phyloP scores from a whole-genome alignment of 2,113 vertebrate genomes.

The Lethenteron camtschaticum region DNA sequence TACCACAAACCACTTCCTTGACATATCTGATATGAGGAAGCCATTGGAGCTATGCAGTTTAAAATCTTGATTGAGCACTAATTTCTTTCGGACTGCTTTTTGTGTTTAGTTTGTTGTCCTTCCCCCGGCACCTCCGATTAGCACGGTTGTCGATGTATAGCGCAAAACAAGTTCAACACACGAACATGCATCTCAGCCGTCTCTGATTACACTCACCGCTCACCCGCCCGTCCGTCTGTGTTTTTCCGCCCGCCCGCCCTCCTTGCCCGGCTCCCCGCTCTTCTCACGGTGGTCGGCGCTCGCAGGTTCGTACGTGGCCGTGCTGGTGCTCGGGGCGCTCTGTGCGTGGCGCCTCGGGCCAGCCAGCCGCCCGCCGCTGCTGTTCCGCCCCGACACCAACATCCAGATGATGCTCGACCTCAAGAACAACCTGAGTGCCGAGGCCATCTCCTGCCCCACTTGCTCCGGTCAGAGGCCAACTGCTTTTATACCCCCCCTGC shows the following conservation, averaged over 20 bases:
- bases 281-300: too few species aligned
- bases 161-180: neutral
- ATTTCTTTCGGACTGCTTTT: too few species aligned
- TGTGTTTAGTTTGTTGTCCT: too few species aligned
- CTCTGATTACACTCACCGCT: neutral
- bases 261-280: too few species aligned
- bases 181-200: neutral
- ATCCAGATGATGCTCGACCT: constrained; percentile 78
- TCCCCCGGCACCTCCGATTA: too few species aligned
- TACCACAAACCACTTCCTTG: too few species aligned
- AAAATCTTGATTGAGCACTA: too few species aligned
- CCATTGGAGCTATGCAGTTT: too few species aligned
- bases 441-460: constrained; percentile 78
- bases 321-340: constrained; percentile 50
- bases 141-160: too few species aligned
- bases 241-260: too few species aligned
- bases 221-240: neutral
- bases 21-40: too few species aligned
- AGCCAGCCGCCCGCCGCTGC: constrained; percentile 58
- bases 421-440: constrained; percentile 81
- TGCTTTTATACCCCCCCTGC: constrained; percentile 10
- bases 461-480: constrained; percentile 52
- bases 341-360: constrained; percentile 64
- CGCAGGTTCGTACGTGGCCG: constrained; percentile 47
- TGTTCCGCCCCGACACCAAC: constrained; percentile 74